These are phyloP conservation scores for Catharus minimus DNA, from an alignment of 2,113 vertebrate genomes.

Conservation along the genomic window DNA sequence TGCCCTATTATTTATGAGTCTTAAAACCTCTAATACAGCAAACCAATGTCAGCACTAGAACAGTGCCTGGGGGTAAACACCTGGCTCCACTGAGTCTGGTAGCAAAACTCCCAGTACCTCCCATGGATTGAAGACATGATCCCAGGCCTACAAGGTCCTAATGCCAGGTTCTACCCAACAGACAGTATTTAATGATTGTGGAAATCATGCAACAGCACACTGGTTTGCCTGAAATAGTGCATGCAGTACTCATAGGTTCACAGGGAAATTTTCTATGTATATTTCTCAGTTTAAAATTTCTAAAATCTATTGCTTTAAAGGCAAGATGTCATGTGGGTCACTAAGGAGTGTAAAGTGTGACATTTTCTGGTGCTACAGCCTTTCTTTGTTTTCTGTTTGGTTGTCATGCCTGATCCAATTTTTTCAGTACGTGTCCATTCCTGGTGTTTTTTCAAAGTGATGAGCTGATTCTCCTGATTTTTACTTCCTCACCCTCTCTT, in stretches of 20 bases:
- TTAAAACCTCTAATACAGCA: background rate
- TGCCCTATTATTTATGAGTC: background rate
- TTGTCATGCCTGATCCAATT: background rate
- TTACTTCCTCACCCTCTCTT: background rate
- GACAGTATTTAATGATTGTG: background rate
- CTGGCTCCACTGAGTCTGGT: background rate
- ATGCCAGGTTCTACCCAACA: background rate
- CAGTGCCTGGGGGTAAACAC: slow-evolving; percentile 18
- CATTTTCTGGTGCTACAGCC: background rate
- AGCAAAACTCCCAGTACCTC: background rate
- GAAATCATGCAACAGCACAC: background rate
- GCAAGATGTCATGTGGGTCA: background rate
- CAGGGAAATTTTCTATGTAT: background rate
- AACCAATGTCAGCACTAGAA: slow-evolving; percentile 14
- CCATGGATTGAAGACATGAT: background rate
- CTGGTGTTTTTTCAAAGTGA: background rate
- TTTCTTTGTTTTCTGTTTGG: background rate
- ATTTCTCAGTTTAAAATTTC: background rate
- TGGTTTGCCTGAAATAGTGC: background rate
- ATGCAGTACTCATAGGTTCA: background rate
- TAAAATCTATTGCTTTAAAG: background rate
- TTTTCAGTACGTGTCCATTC: background rate
- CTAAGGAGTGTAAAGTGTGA: background rate
- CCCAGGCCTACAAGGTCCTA: background rate
- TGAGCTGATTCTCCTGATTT: background rate